Evolutionary conservation across 2,797 vertebrate genomes (phyloP).

Genomic region (Psittacula derbiana): DNA sequence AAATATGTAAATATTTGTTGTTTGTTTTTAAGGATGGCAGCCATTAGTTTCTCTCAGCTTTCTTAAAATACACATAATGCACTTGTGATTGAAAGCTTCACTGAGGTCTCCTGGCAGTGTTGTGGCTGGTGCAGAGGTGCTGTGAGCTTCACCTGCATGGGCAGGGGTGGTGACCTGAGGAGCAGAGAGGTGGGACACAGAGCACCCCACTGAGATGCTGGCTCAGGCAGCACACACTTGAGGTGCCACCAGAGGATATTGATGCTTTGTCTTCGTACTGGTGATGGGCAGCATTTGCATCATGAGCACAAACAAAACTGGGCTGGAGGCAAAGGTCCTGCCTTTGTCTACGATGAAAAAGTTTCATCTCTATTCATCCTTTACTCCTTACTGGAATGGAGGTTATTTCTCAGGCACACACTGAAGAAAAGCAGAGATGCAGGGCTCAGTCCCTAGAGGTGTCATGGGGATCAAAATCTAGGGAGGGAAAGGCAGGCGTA

Average conservation of each 20-base stretch:
- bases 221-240: accelerated
- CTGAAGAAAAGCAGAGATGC: background rate
- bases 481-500: background rate
- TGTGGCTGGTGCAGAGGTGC: accelerated
- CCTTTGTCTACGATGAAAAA: background rate
- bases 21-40: background rate
- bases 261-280: background rate
- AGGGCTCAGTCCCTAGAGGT: background rate
- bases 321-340: background rate
- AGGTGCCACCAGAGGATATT: background rate
- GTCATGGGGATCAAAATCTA: background rate
- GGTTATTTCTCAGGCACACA: background rate
- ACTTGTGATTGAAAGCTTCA: background rate
- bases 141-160: accelerated
- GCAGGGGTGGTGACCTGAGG: background rate
- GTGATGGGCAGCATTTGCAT: background rate
- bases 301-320: background rate
- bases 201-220: background rate
- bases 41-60: background rate
- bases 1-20: background rate
- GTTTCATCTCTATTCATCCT: background rate
- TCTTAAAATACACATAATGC: accelerated
- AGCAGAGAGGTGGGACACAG: background rate
- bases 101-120: background rate
- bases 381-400: background rate